Evolutionary conservation across 2,888 invertebrate species (phyloP).

Genomic region (Aspidapion aeneum): DNA sequence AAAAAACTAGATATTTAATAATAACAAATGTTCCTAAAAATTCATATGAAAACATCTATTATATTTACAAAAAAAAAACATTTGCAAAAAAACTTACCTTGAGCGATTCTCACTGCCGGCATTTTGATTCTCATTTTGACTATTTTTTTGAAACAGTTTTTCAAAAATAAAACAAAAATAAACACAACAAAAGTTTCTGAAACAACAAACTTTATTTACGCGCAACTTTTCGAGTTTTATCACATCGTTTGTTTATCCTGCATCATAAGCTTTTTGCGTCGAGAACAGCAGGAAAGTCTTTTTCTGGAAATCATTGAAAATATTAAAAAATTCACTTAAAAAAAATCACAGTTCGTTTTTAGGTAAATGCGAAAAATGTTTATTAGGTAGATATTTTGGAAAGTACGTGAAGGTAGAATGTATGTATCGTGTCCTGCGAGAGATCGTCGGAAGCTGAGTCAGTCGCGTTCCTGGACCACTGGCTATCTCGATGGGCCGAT

Average conservation of each 20-base stretch:
- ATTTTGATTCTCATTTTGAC: conserved; percentile 95
- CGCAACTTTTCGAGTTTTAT: background rate
- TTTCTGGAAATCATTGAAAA: background rate
- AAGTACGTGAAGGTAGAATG: background rate
- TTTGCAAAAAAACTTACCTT: conserved; percentile 63
- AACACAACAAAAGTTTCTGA: background rate
- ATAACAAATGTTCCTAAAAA: no score
- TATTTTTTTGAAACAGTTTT: conserved; percentile 22
- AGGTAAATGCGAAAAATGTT: no score
- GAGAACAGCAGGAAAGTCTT: conserved; percentile 1
- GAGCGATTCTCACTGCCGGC: conserved; percentile 95
- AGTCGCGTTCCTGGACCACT: conserved; percentile 25
- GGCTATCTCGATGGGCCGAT: conserved; percentile 41
- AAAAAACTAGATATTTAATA: no score
- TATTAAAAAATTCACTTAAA: background rate
- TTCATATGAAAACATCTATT: no score
- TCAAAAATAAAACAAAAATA: background rate
- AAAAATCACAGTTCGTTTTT: background rate
- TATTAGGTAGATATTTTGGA: no score
- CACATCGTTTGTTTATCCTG: background rate
- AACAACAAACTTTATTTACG: background rate
- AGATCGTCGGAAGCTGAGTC: conserved; percentile 19
- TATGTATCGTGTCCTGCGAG: background rate
- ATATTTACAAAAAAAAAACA: conserved; percentile 3
- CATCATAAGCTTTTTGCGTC: background rate